Conservation (phyloP, 2,888 invertebrate genomes). For the Lepidochrysops patricia region DNA sequence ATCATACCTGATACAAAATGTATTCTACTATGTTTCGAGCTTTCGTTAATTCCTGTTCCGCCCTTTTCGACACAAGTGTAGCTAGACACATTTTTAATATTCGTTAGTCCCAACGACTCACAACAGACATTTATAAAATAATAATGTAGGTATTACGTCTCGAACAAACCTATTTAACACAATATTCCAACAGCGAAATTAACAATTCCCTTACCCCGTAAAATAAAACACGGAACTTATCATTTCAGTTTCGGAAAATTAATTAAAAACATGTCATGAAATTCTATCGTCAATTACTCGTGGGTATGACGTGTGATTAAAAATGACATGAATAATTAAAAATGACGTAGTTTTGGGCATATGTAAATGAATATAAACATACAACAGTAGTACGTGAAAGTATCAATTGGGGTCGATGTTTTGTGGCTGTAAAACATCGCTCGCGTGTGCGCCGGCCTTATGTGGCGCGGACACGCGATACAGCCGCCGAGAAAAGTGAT, state of each 20-base stretch:
- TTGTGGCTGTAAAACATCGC: slow-evolving; percentile 65
- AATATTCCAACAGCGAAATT: neutral
- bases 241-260: neutral
- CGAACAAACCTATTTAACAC: no score
- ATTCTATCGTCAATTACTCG: slow-evolving; percentile 10
- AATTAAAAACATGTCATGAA: slow-evolving; percentile 4
- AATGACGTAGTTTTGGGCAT: slow-evolving; percentile 15
- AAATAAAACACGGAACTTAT: neutral
- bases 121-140: no score
- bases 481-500: slow-evolving; percentile 46
- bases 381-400: slow-evolving; percentile 61
- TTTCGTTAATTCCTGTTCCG: no score
- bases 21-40: no score
- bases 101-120: no score
- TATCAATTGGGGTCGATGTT: slow-evolving; percentile 65
- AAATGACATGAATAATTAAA: slow-evolving; percentile 18
- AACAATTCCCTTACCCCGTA: neutral
- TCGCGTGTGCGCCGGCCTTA: slow-evolving; percentile 62
- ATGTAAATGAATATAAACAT: slow-evolving; percentile 38
- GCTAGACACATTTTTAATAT: no score
- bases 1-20: no score
- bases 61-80: no score
- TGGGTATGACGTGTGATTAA: slow-evolving; percentile 16
- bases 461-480: slow-evolving; percentile 57
- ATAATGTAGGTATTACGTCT: no score